Base-by-base conservation (phyloP, 2,888 invertebrate genomes). In the Protophormia terraenovae region DNA sequence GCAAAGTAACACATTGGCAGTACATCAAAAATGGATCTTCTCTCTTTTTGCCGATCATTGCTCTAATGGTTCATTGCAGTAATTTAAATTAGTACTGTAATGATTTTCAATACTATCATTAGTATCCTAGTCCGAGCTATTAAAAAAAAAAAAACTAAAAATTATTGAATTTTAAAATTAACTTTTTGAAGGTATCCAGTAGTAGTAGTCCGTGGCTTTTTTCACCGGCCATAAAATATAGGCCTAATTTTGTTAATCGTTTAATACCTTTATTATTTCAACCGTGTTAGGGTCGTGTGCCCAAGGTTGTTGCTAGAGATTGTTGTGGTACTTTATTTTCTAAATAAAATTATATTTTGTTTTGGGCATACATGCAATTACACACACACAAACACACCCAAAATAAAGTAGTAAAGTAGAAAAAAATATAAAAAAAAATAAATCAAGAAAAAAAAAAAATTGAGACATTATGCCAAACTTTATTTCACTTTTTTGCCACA, bases 401-500 rank as follows among this genome's bases (percentile, higher is more conserved):
- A 64, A 62, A 71, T n/a, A 55, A 66, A 45, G 3, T 12, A 73
- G 4, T 22, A 50, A 50, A 12, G 6, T 47, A 45, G 27, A 22
- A 29, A n/a, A 16, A 45, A 32, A 35, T 3, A 32, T 22, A 32
- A 32, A 19, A 7, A 35, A 38, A 41, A 32, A 38, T 14, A 27
- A 29, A n/a, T n/a, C n/a, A n/a, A n/a, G n/a, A n/a, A 8, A 14
- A 32, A 32, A 53, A 32, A 29, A 71, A 76, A 67, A 29, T 12
- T 64, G 64, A 76, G 71, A 83, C 76, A 83, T 83, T 77, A 83
- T 83, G 82, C 47, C 76, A 64, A 76, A 83, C 64, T 66, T 76
- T 71, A 64, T 64, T 83, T 77, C 82, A 76, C 62, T 71, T 83
- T 55, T 72, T 78, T 75, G 79, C 79, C 79, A 75, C 83, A 84